Evolutionary conservation across 1,140 invertebrate genomes (phyloP).

Genomic region (Ceratina calcarata): DNA sequence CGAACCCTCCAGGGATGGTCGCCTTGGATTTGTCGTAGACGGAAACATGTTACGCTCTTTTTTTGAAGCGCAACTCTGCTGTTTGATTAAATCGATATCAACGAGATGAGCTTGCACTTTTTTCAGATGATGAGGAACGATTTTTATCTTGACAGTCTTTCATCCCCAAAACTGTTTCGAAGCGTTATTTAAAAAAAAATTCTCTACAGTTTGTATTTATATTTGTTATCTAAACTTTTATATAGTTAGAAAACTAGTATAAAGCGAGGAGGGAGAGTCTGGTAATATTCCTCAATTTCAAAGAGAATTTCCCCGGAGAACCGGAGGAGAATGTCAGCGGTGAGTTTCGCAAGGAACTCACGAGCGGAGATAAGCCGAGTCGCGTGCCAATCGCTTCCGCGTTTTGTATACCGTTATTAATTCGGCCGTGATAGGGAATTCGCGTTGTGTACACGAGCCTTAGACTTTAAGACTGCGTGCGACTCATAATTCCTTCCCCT

Average conservation of each 20-base stretch:
- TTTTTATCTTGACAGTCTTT: too few relatives aligned
- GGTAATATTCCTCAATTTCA: background rate
- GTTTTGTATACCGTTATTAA: conserved; percentile 71
- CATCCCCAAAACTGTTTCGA: too few relatives aligned
- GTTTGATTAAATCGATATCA: background rate
- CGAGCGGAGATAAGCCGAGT: conserved; percentile 60
- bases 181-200: too few relatives aligned
- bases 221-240: too few relatives aligned
- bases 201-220: too few relatives aligned
- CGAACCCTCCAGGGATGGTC: background rate
- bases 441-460: conserved; percentile 33
- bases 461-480: background rate
- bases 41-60: background rate
- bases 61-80: background rate
- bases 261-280: too few relatives aligned
- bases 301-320: background rate
- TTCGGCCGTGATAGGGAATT: conserved; percentile 40
- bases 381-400: conserved; percentile 76
- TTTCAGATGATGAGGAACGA: too few relatives aligned
- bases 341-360: conserved; percentile 51
- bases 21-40: background rate
- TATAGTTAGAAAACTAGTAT: too few relatives aligned
- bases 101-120: background rate
- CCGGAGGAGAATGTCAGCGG: conserved; percentile 36
- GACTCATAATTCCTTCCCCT: conserved; percentile 32